Conservation (phyloP, 2,888 invertebrate genomes). For the Belgica antarctica region DNA sequence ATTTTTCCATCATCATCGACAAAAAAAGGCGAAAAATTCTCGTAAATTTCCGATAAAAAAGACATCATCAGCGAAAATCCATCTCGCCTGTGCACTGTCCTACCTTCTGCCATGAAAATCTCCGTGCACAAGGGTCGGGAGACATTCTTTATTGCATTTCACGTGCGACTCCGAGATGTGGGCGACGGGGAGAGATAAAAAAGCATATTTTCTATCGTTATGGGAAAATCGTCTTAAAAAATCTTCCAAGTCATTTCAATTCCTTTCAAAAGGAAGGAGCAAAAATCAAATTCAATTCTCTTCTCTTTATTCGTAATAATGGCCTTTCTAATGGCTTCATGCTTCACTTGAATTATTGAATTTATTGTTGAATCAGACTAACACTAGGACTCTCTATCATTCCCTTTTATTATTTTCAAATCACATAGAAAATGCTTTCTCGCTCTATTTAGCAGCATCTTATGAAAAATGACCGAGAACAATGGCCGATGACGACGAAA, state of each 20-base stretch:
- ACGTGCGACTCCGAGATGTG: not conserved
- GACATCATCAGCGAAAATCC: not conserved
- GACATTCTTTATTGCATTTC: conserved; percentile 18
- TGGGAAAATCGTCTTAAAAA: not conserved
- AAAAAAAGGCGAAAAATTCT: not conserved
- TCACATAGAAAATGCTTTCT: not conserved
- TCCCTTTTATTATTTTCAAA: conserved; percentile 5
- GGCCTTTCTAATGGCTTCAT: not conserved
- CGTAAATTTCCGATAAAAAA: not conserved
- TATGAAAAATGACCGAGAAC: not conserved
- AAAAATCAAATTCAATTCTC: conserved; percentile 16
- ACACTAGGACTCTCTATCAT: not conserved
- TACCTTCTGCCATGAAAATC: not conserved
- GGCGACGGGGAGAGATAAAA: not conserved
- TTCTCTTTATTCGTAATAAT: not conserved
- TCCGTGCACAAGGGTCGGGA: not conserved
- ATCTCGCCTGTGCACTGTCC: not conserved
- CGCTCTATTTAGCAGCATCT: conserved; percentile 10
- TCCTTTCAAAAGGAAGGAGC: not conserved
- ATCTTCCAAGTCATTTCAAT: conserved; percentile 13
- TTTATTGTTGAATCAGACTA: not conserved
- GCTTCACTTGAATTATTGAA: not conserved
- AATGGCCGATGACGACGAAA: not conserved
- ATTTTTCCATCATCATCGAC: not conserved
- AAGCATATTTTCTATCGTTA: not conserved